Conservation (phyloP, 2,797 vertebrate species). For the Vultur gryphus region DNA sequence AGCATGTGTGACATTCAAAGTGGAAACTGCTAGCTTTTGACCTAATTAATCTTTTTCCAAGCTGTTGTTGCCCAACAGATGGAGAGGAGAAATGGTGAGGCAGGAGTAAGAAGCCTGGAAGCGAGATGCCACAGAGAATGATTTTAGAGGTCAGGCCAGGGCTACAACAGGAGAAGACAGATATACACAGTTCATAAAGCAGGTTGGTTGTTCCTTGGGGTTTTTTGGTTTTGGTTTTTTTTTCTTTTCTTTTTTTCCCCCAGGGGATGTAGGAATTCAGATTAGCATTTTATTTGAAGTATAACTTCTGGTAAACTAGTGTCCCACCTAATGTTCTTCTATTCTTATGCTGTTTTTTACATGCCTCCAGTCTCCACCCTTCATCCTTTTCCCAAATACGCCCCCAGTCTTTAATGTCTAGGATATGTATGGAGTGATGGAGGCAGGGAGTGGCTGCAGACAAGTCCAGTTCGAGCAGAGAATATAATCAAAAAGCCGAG, state of each 20-base stretch:
- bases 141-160: conserved; percentile 13
- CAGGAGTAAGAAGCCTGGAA: not conserved
- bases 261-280: not conserved
- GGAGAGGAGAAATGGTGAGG: not conserved
- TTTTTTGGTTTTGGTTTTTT: not conserved
- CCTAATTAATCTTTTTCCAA: conserved; percentile 14
- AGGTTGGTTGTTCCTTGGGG: not conserved
- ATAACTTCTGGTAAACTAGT: not conserved
- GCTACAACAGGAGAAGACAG: not conserved
- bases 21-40: not conserved
- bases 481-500: not conserved
- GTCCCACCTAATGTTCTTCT: not conserved
- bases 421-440: rapidly evolving
- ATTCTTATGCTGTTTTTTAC: not conserved
- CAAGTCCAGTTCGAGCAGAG: not conserved
- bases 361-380: not conserved
- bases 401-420: not conserved
- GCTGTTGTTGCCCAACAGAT: not conserved
- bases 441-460: not conserved
- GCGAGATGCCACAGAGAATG: not conserved
- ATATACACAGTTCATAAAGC: not conserved
- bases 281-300: not conserved
- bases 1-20: not conserved
- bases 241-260: not conserved
- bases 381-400: not conserved